Conservation (phyloP, 2,113 vertebrate species). For the Equus quagga region DNA sequence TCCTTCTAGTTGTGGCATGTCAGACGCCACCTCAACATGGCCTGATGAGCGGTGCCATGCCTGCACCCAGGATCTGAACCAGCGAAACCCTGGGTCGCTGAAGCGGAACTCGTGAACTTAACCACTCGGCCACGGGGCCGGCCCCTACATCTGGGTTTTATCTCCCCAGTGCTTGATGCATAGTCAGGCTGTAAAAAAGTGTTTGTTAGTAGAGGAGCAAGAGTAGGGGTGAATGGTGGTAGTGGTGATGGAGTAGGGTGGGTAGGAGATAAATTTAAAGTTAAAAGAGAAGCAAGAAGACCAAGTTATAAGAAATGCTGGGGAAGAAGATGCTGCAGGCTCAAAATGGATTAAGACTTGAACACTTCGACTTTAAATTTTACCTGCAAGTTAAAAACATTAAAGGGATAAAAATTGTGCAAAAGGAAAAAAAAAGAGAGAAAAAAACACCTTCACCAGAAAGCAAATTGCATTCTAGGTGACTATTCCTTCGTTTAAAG, state of each 20-base stretch:
- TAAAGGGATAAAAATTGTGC: background rate
- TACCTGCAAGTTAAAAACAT: background rate
- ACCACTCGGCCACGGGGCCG: too few relatives aligned
- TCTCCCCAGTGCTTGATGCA: too few relatives aligned
- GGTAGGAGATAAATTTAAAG: background rate
- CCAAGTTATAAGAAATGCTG: background rate
- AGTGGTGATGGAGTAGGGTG: accelerated
- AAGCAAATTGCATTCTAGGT: slow-evolving; percentile 7
- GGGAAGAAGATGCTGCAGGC: background rate
- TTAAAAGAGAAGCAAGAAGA: background rate
- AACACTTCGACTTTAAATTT: background rate
- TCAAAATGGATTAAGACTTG: background rate
- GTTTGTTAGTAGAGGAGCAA: background rate
- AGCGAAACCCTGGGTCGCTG: too few relatives aligned
- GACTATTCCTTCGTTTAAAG: background rate
- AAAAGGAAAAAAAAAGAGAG: background rate
- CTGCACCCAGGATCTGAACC: too few relatives aligned
- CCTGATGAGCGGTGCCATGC: too few relatives aligned
- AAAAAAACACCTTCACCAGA: background rate
- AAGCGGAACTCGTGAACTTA: too few relatives aligned
- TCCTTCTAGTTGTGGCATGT: too few relatives aligned
- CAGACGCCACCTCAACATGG: too few relatives aligned
- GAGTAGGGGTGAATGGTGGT: background rate
- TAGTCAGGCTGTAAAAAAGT: background rate
- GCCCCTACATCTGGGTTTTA: background rate